Conservation (phyloP, 2,888 invertebrate species). For the Orchesella flavescens region DNA sequence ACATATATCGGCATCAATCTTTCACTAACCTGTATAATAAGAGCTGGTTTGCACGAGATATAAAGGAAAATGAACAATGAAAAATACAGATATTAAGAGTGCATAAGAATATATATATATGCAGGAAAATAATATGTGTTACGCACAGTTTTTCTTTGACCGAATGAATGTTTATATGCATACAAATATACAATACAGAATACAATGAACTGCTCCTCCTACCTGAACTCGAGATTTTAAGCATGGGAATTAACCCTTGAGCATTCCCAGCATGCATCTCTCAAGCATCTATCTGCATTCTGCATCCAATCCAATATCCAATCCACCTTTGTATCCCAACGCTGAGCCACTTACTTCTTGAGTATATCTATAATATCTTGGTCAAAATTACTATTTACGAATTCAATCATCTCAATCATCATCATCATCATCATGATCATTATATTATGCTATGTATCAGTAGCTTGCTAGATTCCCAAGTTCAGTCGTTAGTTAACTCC, state of each 20-base stretch:
- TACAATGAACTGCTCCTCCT: slow-evolving; percentile 30
- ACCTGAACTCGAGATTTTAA: slow-evolving; percentile 45
- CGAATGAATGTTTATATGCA: slow-evolving; percentile 19
- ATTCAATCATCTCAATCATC: slow-evolving; percentile 38
- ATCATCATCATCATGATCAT: slow-evolving; percentile 24
- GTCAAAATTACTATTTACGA: slow-evolving; percentile 39
- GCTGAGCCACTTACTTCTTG: neutral
- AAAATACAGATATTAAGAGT: neutral
- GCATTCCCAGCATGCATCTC: slow-evolving; percentile 33
- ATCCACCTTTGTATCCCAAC: neutral
- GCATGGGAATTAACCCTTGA: slow-evolving; percentile 33
- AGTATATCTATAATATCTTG: neutral
- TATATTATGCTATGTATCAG: slow-evolving; percentile 16
- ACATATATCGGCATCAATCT: too few species aligned
- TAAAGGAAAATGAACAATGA: slow-evolving; percentile 16
- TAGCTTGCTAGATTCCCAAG: slow-evolving; percentile 36
- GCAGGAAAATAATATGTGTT: slow-evolving; percentile 31
- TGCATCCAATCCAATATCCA: too few species aligned
- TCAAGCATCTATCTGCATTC: neutral
- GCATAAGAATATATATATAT: neutral
- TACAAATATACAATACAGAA: too few species aligned
- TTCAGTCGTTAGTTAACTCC: slow-evolving; percentile 60
- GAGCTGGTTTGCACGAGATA: neutral
- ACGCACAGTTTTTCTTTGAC: slow-evolving; percentile 32
- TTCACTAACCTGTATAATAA: too few species aligned